Conservation (phyloP, 2,113 vertebrate genomes). For the Python bivittatus region DNA sequence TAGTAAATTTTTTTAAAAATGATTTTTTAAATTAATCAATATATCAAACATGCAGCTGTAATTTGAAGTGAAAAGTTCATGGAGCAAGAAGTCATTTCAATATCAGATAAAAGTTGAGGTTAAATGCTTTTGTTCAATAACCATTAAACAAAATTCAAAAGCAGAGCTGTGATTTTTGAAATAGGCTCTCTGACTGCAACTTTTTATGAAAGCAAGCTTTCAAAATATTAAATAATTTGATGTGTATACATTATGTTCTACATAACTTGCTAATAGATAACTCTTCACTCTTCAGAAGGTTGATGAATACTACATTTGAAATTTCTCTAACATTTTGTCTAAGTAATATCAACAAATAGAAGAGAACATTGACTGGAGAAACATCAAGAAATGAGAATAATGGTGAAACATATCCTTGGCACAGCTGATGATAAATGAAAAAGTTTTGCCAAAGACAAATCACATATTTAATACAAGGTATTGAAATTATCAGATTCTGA, state of each 20-base stretch:
- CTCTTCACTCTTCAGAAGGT: background rate
- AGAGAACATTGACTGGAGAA: conserved; percentile 9
- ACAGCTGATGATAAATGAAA: background rate
- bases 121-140: background rate
- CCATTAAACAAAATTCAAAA: background rate
- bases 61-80: background rate
- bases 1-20: background rate
- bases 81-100: background rate
- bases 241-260: background rate
- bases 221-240: background rate
- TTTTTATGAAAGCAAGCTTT: background rate
- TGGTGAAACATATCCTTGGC: background rate
- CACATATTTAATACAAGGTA: background rate
- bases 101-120: background rate
- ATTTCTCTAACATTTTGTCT: background rate
- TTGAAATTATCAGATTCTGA: background rate
- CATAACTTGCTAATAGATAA: background rate
- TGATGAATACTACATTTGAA: conserved; percentile 1
- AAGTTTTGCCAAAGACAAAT: background rate
- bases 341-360: conserved; percentile 5
- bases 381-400: background rate
- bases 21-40: background rate
- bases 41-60: background rate
- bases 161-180: background rate
- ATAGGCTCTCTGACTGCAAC: background rate